Evolutionary conservation across 2,888 invertebrate species (phyloP).

Genomic region (Cataglyphis livida): DNA sequence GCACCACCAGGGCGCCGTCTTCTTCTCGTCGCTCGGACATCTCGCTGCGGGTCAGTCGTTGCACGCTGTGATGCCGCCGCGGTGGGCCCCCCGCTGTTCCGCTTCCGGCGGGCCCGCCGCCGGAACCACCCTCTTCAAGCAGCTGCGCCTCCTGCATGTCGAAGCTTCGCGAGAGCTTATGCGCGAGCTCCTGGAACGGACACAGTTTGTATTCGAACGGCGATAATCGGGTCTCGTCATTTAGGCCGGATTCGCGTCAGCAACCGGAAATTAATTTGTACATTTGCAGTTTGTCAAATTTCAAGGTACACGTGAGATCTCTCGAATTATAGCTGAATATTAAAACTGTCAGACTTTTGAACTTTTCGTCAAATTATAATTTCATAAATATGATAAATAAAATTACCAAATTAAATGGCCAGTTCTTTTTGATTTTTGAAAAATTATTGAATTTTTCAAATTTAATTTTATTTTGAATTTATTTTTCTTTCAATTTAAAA

Average conservation of each 20-base stretch:
- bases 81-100: slow-evolving; percentile 81
- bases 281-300: not conserved
- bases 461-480: no score
- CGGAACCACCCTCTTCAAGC: slow-evolving; percentile 81
- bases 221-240: slow-evolving; percentile 10
- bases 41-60: slow-evolving; percentile 80
- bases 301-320: not conserved
- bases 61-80: slow-evolving; percentile 83
- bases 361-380: not conserved
- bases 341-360: not conserved
- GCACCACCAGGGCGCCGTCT: slow-evolving; percentile 91
- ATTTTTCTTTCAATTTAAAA: no score
- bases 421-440: not conserved
- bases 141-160: slow-evolving; percentile 91
- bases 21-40: slow-evolving; percentile 87
- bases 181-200: slow-evolving; percentile 92
- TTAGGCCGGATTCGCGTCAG: slow-evolving; percentile 52
- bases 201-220: slow-evolving; percentile 63
- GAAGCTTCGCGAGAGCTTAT: slow-evolving; percentile 94
- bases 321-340: not conserved
- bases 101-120: slow-evolving; percentile 73
- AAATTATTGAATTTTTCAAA: not conserved
- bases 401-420: no score
- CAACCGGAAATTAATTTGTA: not conserved
- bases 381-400: not conserved